Evolutionary conservation across 2,113 vertebrate species (phyloP).

Genomic region (Macaca mulatta): DNA sequence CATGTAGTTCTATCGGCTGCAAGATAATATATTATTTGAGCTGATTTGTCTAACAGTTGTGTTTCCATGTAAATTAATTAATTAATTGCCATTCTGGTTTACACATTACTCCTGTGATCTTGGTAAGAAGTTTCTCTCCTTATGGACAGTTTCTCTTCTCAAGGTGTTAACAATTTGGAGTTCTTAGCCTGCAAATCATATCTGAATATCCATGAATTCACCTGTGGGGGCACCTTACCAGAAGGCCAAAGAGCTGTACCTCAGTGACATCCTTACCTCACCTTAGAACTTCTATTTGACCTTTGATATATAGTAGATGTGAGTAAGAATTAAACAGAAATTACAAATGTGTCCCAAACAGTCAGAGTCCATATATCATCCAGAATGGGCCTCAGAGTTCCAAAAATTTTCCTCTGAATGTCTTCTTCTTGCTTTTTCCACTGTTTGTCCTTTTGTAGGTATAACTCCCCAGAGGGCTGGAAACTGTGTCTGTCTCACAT

Average conservation of each 20-base stretch:
- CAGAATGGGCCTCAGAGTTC: not conserved
- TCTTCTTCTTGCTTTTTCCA: not conserved
- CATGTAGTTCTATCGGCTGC: not conserved
- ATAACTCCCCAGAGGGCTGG: not conserved
- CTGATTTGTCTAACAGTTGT: not conserved
- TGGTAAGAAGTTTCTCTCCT: not conserved
- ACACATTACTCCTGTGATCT: not conserved
- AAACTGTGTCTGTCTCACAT: not conserved
- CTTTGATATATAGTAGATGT: not conserved
- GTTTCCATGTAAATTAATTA: not conserved
- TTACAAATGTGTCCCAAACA: not conserved
- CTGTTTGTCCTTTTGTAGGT: not conserved
- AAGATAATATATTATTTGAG: not conserved
- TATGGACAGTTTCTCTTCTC: not conserved
- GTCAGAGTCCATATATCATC: not conserved
- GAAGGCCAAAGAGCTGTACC: not conserved
- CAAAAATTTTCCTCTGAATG: not conserved
- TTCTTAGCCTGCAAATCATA: not conserved
- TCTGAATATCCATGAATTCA: not conserved
- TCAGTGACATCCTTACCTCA: not conserved
- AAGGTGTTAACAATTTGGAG: not conserved
- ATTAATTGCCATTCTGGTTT: not conserved
- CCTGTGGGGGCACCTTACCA: not conserved
- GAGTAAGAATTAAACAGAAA: not conserved
- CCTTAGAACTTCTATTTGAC: not conserved